These are phyloP conservation scores for Enteromius anoplus DNA, from an alignment of 2,797 vertebrate species.

Conservation along the genomic window DNA sequence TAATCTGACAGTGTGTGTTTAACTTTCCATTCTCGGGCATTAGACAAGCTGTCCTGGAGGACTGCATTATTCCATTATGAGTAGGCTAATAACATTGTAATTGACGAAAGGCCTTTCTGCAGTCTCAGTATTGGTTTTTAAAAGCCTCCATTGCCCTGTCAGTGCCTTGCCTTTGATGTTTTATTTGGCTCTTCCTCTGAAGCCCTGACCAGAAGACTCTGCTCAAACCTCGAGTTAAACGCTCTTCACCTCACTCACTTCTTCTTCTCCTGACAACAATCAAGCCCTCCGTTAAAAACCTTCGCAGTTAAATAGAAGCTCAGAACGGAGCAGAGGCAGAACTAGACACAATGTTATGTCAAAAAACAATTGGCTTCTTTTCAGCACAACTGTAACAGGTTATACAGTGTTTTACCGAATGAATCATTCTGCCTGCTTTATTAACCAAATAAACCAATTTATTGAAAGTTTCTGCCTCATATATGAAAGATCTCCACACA, in stretches of 20 bases:
- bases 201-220: constrained; percentile 24
- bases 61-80: constrained; percentile 77
- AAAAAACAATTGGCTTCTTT: constrained; percentile 8
- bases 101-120: constrained; percentile 72
- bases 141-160: constrained; percentile 70
- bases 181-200: constrained; percentile 60
- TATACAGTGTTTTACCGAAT: neutral
- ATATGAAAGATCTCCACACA: neutral
- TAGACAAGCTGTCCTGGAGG: constrained; percentile 66
- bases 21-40: constrained; percentile 48
- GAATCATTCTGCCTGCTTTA: neutral
- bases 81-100: constrained; percentile 73
- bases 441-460: neutral
- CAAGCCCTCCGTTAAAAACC: neutral
- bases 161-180: constrained; percentile 70
- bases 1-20: constrained; percentile 57
- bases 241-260: constrained; percentile 15
- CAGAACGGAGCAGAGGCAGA: neutral
- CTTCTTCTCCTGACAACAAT: constrained; percentile 25
- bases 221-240: constrained; percentile 34
- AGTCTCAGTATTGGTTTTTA: constrained; percentile 71
- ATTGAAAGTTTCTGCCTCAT: neutral
- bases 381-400: neutral
- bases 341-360: neutral
- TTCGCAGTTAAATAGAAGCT: neutral